Percentiles rank a stretch among this genome's conserved stretches.
These are phyloP conservation scores for Sinohyriopsis cumingii DNA, from an alignment of 2,888 invertebrate genomes.

Conservation along the genomic window DNA sequence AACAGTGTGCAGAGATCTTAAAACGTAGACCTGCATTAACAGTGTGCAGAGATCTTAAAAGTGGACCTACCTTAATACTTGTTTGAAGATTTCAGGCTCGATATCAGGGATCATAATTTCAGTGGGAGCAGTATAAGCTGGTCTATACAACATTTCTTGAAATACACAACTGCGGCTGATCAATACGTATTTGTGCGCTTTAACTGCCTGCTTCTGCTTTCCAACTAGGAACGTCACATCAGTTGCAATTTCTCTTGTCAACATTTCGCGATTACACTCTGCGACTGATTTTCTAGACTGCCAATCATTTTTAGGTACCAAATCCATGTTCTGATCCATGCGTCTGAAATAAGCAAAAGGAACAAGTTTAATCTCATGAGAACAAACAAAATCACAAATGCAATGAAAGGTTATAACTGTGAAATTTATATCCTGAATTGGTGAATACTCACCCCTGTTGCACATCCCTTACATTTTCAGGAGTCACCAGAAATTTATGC, in stretches of 20 bases:
- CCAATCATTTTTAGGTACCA: conserved; percentile 35
- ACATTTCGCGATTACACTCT: conserved; percentile 44
- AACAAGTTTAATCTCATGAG: too few species aligned
- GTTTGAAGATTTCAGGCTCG: conserved; percentile 37
- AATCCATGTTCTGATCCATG: background rate
- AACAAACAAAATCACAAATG: too few species aligned
- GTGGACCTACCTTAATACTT: conserved; percentile 36
- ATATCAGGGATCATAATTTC: conserved; percentile 42
- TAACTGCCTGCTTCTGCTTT: conserved; percentile 10
- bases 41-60: too few species aligned
- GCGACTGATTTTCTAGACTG: conserved; percentile 35
- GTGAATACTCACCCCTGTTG: too few species aligned
- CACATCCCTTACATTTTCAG: too few species aligned
- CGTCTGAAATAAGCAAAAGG: too few species aligned
- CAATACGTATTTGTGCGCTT: conserved; percentile 45
- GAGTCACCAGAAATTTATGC: too few species aligned
- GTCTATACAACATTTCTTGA: conserved; percentile 43
- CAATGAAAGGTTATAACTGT: too few species aligned
- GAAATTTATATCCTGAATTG: too few species aligned
- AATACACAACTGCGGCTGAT: conserved; percentile 49
- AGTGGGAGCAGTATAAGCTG: conserved; percentile 21
- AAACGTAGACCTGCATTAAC: too few species aligned
- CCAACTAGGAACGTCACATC: conserved; percentile 47
- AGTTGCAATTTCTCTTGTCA: conserved; percentile 30
- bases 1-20: too few species aligned